Percentiles rank a stretch among this genome's conserved stretches.
phyloP scores from a whole-genome alignment of 2,113 vertebrate species.

The Melanerpes aurifrons region DNA sequence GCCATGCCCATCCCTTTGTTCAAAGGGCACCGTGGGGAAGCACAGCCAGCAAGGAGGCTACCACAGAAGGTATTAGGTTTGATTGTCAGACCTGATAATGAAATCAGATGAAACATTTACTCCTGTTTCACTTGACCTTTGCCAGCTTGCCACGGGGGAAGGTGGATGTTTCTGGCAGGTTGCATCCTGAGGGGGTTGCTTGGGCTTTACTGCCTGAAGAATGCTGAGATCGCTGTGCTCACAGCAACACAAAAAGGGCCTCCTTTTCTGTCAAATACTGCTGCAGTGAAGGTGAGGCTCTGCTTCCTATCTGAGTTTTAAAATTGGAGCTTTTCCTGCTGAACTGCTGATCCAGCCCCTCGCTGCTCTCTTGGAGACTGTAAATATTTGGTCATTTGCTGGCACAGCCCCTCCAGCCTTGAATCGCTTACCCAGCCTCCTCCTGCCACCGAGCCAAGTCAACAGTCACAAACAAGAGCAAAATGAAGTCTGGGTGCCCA shows the following conservation, averaged over 20 bases:
- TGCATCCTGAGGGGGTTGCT: accelerated
- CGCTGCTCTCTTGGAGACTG: not conserved
- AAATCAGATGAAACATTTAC: not conserved
- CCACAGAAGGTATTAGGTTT: not conserved
- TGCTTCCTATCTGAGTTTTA: not conserved
- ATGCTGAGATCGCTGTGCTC: not conserved
- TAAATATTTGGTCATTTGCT: slow-evolving; percentile 35
- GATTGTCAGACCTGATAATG: accelerated
- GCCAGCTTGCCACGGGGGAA: not conserved
- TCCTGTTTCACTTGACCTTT: not conserved
- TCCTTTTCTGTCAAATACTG: not conserved
- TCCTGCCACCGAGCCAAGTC: not conserved
- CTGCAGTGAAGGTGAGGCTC: not conserved
- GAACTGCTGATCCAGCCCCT: not conserved
- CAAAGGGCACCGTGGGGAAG: accelerated
- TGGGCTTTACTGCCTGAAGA: not conserved
- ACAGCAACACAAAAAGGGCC: not conserved
- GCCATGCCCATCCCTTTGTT: accelerated
- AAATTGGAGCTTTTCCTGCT: not conserved
- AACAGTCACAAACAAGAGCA: not conserved
- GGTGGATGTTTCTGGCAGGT: not conserved
- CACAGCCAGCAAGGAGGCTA: not conserved
- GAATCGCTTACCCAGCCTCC: not conserved
- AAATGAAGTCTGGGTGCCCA: not conserved
- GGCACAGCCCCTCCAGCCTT: not conserved